These are phyloP conservation scores for Chymomyza fuscimana DNA, from an alignment of 2,888 invertebrate genomes.

Conservation along the genomic window DNA sequence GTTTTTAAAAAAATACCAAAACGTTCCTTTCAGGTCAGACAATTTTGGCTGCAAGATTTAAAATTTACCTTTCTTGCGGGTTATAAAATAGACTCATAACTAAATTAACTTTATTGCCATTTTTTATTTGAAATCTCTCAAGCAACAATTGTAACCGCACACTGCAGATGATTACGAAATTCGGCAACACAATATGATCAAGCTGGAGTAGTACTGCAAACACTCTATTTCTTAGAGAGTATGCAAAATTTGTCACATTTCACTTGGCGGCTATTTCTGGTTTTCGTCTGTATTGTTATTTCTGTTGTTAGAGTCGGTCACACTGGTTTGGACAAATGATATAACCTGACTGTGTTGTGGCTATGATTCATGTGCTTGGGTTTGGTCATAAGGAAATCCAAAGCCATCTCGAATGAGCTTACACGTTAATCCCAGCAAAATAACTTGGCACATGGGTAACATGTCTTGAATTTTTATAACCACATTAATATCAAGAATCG, in stretches of 20 bases:
- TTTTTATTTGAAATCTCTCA: too few species aligned
- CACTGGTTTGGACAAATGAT: background rate
- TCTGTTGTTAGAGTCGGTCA: background rate
- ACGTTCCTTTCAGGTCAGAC: too few species aligned
- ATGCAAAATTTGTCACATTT: background rate
- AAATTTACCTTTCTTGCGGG: too few species aligned
- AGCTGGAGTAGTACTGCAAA: too few species aligned
- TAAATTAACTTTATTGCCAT: too few species aligned
- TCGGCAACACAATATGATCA: too few species aligned
- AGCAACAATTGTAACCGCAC: too few species aligned
- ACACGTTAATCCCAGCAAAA: constrained; percentile 18
- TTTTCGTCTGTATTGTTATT: background rate
- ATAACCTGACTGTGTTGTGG: background rate
- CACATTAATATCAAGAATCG: constrained; percentile 53
- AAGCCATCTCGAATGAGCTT: constrained; percentile 46
- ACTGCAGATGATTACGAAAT: too few species aligned
- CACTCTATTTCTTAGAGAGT: background rate
- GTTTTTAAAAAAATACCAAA: too few species aligned
- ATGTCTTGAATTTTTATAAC: constrained; percentile 52
- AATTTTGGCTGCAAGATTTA: too few species aligned
- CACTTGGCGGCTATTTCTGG: background rate
- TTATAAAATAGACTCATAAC: too few species aligned
- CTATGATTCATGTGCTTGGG: constrained; percentile 44
- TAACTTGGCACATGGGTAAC: constrained; percentile 8
- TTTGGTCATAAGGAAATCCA: constrained; percentile 47